Evolutionary conservation across 2,797 vertebrate genomes (phyloP).

Genomic region (Pitangus sulphuratus): DNA sequence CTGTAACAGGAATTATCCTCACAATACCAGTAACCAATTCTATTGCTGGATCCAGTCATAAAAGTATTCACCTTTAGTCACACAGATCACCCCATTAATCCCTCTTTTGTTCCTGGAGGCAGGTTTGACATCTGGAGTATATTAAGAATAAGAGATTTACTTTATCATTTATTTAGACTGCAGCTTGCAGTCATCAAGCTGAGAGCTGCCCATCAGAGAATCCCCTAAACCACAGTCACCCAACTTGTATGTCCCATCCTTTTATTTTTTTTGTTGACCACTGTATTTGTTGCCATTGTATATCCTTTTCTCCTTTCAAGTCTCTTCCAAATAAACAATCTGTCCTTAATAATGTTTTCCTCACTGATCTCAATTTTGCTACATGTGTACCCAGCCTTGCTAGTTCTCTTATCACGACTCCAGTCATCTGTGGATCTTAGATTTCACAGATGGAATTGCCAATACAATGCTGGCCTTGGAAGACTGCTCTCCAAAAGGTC

Average conservation of each 20-base stretch:
- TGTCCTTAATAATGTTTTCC: neutral
- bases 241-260: neutral
- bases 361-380: neutral
- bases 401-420: neutral
- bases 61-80: neutral
- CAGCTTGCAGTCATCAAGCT: neutral
- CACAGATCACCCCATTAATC: neutral
- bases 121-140: neutral
- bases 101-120: neutral
- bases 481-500: neutral
- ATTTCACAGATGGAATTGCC: neutral
- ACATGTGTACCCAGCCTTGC: neutral
- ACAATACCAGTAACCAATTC: accelerated
- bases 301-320: accelerated
- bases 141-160: neutral
- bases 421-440: neutral
- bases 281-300: neutral
- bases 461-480: neutral
- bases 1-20: neutral
- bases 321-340: neutral
- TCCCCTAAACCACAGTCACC: neutral
- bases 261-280: neutral
- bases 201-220: neutral
- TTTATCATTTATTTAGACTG: neutral
- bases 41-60: neutral